A percentile compares a stretch with the other conserved stretches of the same genome.
Conservation (phyloP, 1,140 invertebrate species). For the Nylanderia fulva region DNA sequence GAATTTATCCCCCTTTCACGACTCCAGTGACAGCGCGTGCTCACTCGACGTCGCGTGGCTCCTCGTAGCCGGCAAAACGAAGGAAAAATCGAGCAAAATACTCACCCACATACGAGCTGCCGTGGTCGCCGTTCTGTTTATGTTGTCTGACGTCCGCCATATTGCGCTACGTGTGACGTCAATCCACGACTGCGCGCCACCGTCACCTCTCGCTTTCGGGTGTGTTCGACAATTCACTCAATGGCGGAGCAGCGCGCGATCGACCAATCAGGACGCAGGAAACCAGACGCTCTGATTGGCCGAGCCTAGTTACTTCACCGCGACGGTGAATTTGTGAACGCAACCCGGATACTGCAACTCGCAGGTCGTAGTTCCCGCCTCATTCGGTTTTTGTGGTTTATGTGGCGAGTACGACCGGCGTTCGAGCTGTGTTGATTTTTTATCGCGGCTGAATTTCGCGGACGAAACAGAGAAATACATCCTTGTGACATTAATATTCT, state of each 20-base stretch:
- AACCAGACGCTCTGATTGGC: too few relatives aligned
- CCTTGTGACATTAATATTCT: background rate
- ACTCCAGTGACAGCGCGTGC: background rate
- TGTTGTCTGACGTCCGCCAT: slow-evolving; percentile 83
- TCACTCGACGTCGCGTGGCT: too few relatives aligned
- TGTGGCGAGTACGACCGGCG: background rate
- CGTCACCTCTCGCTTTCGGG: slow-evolving; percentile 46
- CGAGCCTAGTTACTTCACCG: too few relatives aligned
- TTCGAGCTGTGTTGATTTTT: background rate
- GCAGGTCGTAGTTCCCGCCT: too few relatives aligned
- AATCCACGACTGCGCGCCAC: slow-evolving; percentile 79
- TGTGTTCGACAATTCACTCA: too few relatives aligned
- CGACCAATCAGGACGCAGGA: background rate
- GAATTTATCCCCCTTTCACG: background rate
- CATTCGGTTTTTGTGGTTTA: too few relatives aligned
- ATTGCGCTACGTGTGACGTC: slow-evolving; percentile 80
- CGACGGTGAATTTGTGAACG: too few relatives aligned
- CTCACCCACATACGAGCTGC: slow-evolving; percentile 82
- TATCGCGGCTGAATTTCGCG: background rate
- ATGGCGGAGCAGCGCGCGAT: background rate
- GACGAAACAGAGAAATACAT: background rate
- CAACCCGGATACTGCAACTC: too few relatives aligned
- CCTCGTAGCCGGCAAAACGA: background rate
- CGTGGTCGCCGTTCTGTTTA: slow-evolving; percentile 83
- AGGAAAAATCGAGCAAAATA: slow-evolving; percentile 67